These are phyloP conservation scores for Nanger granti DNA, from an alignment of 2,113 vertebrate genomes.

Conservation along the genomic window DNA sequence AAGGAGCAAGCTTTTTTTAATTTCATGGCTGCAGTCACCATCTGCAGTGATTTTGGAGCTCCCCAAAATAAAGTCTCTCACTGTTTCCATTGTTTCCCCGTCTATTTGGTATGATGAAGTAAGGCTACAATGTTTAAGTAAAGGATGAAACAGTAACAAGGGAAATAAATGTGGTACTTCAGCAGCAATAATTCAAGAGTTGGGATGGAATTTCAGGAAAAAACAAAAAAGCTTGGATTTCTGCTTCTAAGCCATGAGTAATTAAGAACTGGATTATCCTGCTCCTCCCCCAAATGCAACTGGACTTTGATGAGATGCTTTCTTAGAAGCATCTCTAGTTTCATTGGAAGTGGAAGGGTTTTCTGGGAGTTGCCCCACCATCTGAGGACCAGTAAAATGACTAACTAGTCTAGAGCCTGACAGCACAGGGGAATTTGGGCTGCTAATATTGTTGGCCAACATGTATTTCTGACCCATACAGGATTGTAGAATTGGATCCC, in stretches of 20 bases:
- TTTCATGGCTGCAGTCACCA: background rate
- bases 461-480: background rate
- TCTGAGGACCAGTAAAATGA: background rate
- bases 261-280: background rate
- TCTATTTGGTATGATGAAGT: background rate
- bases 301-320: background rate
- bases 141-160: background rate
- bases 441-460: background rate
- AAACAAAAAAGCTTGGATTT: background rate
- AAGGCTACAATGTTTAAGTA: background rate
- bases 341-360: background rate
- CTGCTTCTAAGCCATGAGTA: background rate
- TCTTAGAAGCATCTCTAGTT: background rate
- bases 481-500: background rate
- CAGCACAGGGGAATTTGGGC: background rate
- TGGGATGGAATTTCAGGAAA: background rate
- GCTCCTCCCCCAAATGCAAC: background rate
- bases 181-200: background rate
- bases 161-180: background rate
- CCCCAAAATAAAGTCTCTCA: background rate
- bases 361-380: background rate
- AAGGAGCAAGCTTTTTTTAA: background rate
- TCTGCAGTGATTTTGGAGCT: background rate
- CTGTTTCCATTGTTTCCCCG: background rate
- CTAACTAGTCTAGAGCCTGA: background rate